Evolutionary conservation across 2,113 vertebrate species (phyloP).

Genomic region (Phrynosoma platyrhinos): DNA sequence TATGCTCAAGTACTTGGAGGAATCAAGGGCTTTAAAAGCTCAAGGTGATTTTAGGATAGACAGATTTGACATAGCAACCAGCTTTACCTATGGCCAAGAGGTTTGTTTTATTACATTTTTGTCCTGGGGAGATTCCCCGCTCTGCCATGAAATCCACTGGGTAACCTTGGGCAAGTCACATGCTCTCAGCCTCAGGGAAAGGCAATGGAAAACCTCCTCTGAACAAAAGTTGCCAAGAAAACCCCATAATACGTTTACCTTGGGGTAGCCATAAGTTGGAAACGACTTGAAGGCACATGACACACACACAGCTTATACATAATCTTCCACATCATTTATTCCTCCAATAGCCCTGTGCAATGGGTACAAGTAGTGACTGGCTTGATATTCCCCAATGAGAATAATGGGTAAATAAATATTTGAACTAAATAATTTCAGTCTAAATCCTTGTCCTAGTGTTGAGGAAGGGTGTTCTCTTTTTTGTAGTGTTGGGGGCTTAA

Average conservation of each 20-base stretch:
- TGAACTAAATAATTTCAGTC: not conserved
- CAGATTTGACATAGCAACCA: not conserved
- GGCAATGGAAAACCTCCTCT: too few relatives aligned
- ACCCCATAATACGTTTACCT: too few relatives aligned
- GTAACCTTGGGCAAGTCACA: too few relatives aligned
- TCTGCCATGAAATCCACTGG: too few relatives aligned
- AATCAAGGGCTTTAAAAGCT: slow-evolving; percentile 3
- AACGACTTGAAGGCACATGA: too few relatives aligned
- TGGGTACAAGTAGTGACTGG: not conserved
- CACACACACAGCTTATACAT: too few relatives aligned
- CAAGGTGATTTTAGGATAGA: slow-evolving; percentile 18
- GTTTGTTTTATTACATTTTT: not conserved
- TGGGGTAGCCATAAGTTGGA: too few relatives aligned
- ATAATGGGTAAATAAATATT: not conserved
- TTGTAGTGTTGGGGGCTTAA: not conserved
- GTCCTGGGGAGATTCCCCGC: not conserved
- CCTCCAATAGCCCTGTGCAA: not conserved
- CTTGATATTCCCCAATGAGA: not conserved
- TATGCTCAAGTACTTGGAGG: slow-evolving; percentile 10
- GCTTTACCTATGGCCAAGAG: not conserved
- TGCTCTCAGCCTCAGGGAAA: too few relatives aligned
- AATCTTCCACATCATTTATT: not conserved
- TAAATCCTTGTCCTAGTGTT: not conserved
- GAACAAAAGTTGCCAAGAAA: too few relatives aligned
- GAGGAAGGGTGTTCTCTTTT: not conserved